A percentile compares a stretch with the other conserved stretches of the same genome.
Conservation (phyloP, 2,113 vertebrate genomes). For the Megalops atlanticus region DNA sequence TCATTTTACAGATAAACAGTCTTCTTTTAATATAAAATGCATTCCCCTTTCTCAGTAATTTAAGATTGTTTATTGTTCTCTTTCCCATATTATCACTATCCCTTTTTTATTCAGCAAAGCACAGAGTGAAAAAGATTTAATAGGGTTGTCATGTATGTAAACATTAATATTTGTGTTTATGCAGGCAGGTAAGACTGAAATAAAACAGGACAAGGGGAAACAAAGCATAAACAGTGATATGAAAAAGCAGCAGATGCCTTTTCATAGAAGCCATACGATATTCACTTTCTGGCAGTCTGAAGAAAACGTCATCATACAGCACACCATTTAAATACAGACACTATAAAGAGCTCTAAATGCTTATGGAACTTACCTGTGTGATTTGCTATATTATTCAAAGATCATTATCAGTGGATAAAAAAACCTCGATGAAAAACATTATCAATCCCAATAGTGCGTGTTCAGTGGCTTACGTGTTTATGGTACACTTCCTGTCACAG, state of each 20-base stretch:
- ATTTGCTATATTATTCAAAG: neutral
- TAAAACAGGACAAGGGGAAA: constrained; percentile 1
- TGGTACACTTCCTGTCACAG: neutral
- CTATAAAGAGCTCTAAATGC: neutral
- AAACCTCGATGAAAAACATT: neutral
- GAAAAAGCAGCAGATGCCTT: constrained; percentile 7
- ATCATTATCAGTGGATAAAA: neutral
- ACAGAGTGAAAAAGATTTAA: neutral
- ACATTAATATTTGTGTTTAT: constrained; percentile 23
- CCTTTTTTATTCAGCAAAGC: neutral
- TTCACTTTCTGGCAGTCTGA: neutral
- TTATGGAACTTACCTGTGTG: neutral
- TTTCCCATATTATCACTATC: neutral
- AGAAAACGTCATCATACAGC: neutral
- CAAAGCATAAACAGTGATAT: neutral
- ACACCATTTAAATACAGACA: neutral
- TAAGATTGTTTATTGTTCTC: neutral
- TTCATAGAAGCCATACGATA: neutral
- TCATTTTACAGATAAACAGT: neutral
- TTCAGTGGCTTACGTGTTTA: neutral
- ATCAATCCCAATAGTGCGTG: neutral
- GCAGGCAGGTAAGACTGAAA: neutral
- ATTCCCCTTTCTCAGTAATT: neutral
- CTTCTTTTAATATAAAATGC: neutral
- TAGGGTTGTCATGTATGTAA: constrained; percentile 2